phyloP scores from a whole-genome alignment of 2,888 invertebrate species.

The Trissoscelio sp. region DNA sequence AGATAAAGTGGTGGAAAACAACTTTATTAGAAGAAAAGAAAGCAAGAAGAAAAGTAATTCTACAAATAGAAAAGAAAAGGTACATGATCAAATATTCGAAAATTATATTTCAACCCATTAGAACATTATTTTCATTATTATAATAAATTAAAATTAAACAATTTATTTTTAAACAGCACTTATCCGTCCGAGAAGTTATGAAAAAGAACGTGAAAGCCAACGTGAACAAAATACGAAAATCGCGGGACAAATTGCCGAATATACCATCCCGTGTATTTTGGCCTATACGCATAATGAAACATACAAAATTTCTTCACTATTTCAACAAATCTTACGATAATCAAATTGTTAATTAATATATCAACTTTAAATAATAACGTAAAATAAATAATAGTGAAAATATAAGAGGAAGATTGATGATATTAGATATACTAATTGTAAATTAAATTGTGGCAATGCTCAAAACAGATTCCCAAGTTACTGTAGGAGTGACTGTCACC shows the following conservation, averaged over 20 bases:
- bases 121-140: not conserved
- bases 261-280: conserved; percentile 70
- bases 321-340: conserved; percentile 63
- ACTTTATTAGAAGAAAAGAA: not conserved
- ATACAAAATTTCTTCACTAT: conserved; percentile 69
- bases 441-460: conserved; percentile 66
- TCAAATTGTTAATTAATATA: no score
- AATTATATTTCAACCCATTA: no score
- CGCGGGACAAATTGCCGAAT: conserved; percentile 13
- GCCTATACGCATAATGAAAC: conserved; percentile 65
- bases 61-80: conserved; percentile 21
- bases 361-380: no score
- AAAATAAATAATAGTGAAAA: conserved; percentile 6
- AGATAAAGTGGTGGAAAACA: conserved; percentile 10
- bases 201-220: conserved; percentile 22
- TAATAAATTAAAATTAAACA: not conserved
- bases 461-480: conserved; percentile 66
- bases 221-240: conserved; percentile 19
- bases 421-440: conserved; percentile 18
- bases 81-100: not conserved
- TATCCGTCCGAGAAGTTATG: conserved; percentile 10
- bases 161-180: not conserved
- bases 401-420: conserved; percentile 17
- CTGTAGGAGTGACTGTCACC: conserved; percentile 75
- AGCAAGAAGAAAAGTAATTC: conserved; percentile 11